These are phyloP conservation scores for Silurus glanis DNA, from an alignment of 2,113 vertebrate genomes.

Conservation along the genomic window DNA sequence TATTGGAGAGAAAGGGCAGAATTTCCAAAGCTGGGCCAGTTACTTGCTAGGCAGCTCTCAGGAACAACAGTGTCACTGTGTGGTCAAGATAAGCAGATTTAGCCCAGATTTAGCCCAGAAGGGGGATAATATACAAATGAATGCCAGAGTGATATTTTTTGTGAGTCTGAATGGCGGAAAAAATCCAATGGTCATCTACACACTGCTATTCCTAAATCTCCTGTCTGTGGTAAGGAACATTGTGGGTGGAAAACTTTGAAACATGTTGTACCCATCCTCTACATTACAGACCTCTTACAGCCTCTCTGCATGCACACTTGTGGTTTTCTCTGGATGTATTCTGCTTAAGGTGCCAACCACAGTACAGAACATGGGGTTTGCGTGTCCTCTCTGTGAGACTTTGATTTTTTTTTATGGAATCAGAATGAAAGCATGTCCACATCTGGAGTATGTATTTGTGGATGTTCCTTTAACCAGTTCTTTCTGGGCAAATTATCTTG, in stretches of 20 bases:
- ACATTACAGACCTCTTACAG: constrained; percentile 20
- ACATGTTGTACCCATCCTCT: constrained; percentile 36
- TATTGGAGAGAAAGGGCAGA: constrained; percentile 61
- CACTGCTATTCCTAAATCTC: constrained; percentile 58
- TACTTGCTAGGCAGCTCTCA: constrained; percentile 65
- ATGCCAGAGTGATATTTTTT: constrained; percentile 72
- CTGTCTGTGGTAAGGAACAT: constrained; percentile 54
- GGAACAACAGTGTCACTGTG: constrained; percentile 73
- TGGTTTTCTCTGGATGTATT: constrained; percentile 35
- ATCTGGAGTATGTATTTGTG: constrained; percentile 36
- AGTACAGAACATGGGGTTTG: constrained; percentile 19
- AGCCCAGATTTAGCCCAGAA: background rate
- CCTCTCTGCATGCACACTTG: background rate
- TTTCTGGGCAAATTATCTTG: constrained; percentile 37
- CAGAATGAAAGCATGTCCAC: constrained; percentile 30
- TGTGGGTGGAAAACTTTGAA: constrained; percentile 30
- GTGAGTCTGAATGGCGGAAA: constrained; percentile 36
- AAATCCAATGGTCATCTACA: constrained; percentile 70
- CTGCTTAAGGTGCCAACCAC: constrained; percentile 33
- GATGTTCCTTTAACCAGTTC: constrained; percentile 30
- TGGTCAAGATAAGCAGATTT: constrained; percentile 67
- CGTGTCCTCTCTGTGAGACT: constrained; percentile 25
- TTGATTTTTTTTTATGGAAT: constrained; percentile 46
- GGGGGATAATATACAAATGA: constrained; percentile 64
- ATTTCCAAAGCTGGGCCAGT: constrained; percentile 67